Evolutionary conservation across 2,113 vertebrate species (phyloP), one percentile per base, ranked within the genome.

Genomic region (Xenopus tropicalis): DNA sequence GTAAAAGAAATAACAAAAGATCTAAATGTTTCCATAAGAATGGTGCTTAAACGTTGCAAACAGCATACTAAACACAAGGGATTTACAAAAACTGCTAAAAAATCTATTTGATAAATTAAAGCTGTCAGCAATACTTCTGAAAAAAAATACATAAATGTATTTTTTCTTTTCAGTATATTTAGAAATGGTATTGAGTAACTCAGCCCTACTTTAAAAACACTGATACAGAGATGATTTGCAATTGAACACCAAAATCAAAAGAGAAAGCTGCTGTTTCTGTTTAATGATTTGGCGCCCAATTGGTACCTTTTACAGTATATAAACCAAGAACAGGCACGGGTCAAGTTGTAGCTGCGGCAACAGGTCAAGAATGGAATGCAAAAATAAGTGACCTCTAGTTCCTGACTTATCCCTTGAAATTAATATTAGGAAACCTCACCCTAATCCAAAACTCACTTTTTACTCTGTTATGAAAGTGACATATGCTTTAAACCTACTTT

Each of bases 381-480:
- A 54, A 62, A 68, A 22, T 51, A 48, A 61, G 17, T 62, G 57
- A 68, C 72, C 64, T 74, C 43, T 68, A 57, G 65, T 68, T 69
- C 65, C 65, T 74, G 58, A 25, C 65, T 59, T 68, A 29, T 61
- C 57, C 43, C 56, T 74, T 68, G 65, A 68, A 74, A 61, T 68
- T 68, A 69, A 74, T 74, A 68, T 68, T 61, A 74, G 72, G 72
- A 74, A 69, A 69, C 57, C 56, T 74, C 44, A 69, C 65, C 14
- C 25, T 67, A 62, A 66, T 61, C 37, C 37, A 66, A 68, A 68
- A 23, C 43, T 61, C 44, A 37, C 56, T 61, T 61, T 51, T 22
- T 43, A 21, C 12, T 37, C 44, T 24, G 54, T 19, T 19, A 17
- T 57, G n/a, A 52, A 25, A 51, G 29, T 48, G 42, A 54, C 44